Evolutionary conservation across 2,888 invertebrate species (phyloP), one percentile per base, ranked within the genome.

Genomic region (Xanthostigma xanthostigma): DNA sequence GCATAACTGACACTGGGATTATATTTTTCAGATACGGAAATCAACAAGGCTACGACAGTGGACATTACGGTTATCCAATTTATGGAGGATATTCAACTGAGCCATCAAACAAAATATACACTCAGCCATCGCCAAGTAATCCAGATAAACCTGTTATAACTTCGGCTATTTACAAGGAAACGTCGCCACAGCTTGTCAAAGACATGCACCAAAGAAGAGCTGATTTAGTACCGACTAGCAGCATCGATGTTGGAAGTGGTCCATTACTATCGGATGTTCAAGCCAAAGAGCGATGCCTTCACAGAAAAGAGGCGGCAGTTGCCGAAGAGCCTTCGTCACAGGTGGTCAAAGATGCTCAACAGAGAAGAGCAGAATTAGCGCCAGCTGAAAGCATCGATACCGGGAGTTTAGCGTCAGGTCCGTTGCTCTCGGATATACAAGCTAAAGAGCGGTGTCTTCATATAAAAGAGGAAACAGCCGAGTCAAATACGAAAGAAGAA

Each of bases 41-140:
- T 62, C 89, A 89, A 65, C 71, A 79, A 56, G 78, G 84, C 33
- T 87, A 87, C 60, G 82, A 83, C 49, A 74, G 79, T 55, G 84
- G 84, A 38, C 77, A 77, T 50, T 80, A 80, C 51, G 84, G 81
- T 8, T 84, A 84, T 60, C 76, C 78, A 39, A 64, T 75, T 33
- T 79, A 79, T 58, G 69, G 71, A 43, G 78, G 77, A 11, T 79
- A 78, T 57, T 70, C 74, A 13, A 64, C 71, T 45, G 66, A 68
- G 51, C 54, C 58, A 47, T 50, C 57, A 45, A 52, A 41, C 44
- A 50, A 41, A 14, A 61, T 68, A 2, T 68, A 69, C 53, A 65
- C 68, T 14, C 50, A 50, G 11, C 51, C 46, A 42, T 53, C 71
- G 1, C 69, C 69, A 6, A 67, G 70, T 0, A 73, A 74, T 49